Conservation (phyloP, 2,113 vertebrate species). For the Sturnira hondurensis region DNA sequence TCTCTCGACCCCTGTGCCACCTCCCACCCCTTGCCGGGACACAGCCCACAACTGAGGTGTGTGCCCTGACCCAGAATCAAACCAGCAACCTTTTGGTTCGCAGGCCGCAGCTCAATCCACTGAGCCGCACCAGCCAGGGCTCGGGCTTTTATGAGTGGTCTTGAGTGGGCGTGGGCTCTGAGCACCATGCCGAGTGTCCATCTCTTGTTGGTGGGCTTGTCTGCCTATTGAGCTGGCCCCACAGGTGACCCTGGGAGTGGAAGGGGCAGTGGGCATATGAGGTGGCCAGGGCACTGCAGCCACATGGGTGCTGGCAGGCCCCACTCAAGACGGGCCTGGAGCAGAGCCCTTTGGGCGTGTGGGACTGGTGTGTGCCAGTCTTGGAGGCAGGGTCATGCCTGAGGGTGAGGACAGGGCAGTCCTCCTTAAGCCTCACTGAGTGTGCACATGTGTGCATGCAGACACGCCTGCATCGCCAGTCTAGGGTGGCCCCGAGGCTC, state of each 20-base stretch:
- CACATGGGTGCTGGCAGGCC: background rate
- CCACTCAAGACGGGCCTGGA: too few species aligned
- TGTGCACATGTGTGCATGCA: accelerated
- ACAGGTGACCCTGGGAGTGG: background rate
- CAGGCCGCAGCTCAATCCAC: too few species aligned
- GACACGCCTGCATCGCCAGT: accelerated
- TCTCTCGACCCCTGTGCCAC: too few species aligned
- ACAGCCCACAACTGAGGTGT: too few species aligned
- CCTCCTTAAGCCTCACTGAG: background rate
- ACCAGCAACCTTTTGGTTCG: too few species aligned
- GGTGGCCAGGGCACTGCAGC: accelerated
- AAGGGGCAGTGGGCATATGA: background rate
- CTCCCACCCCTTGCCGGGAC: too few species aligned
- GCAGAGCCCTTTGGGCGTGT: too few species aligned
- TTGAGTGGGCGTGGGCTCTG: background rate
- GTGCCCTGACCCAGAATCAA: too few species aligned
- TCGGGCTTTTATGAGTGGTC: background rate
- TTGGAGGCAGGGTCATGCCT: background rate
- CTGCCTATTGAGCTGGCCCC: background rate
- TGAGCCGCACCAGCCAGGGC: too few species aligned
- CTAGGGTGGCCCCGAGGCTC: background rate
- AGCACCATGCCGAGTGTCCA: accelerated
- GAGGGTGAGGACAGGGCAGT: background rate
- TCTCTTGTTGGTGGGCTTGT: background rate
- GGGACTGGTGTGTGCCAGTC: background rate